Conservation (phyloP, 2,888 invertebrate species). For the Nasonovia ribisnigri region DNA sequence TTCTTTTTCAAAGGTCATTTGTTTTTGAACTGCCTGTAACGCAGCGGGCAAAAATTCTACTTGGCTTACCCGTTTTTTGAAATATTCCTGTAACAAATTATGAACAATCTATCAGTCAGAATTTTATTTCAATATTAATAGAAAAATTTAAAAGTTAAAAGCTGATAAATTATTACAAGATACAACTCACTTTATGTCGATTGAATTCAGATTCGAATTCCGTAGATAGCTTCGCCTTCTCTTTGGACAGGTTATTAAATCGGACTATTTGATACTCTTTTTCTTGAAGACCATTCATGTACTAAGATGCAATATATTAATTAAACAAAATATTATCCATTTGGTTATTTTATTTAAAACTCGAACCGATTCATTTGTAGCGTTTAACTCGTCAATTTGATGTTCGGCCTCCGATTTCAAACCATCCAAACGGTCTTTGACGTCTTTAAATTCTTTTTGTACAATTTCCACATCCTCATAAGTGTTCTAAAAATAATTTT, state of each 20-base stretch:
- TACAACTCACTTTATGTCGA: not conserved
- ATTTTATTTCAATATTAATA: not conserved
- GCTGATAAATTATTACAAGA: not conserved
- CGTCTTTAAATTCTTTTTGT: not conserved
- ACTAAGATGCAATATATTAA: not conserved
- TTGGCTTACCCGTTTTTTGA: not conserved
- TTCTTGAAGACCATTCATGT: not conserved
- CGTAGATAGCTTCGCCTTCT: not conserved
- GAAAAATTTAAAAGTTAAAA: not conserved
- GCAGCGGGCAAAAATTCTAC: constrained; percentile 16
- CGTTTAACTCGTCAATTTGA: not conserved
- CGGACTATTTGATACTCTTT: constrained; percentile 7
- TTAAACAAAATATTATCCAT: not conserved
- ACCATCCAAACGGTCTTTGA: not conserved
- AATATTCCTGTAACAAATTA: not conserved
- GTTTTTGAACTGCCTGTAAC: not conserved
- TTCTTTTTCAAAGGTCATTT: constrained; percentile 5
- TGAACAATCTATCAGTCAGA: not conserved
- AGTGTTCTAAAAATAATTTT: not conserved
- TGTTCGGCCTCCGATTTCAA: not conserved
- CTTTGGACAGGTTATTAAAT: not conserved
- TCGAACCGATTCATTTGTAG: not conserved
- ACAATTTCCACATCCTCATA: not conserved
- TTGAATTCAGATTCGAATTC: not conserved
- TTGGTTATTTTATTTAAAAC: not conserved